These are phyloP conservation scores for Eira barbara DNA, from an alignment of 2,113 vertebrate genomes.

Conservation along the genomic window DNA sequence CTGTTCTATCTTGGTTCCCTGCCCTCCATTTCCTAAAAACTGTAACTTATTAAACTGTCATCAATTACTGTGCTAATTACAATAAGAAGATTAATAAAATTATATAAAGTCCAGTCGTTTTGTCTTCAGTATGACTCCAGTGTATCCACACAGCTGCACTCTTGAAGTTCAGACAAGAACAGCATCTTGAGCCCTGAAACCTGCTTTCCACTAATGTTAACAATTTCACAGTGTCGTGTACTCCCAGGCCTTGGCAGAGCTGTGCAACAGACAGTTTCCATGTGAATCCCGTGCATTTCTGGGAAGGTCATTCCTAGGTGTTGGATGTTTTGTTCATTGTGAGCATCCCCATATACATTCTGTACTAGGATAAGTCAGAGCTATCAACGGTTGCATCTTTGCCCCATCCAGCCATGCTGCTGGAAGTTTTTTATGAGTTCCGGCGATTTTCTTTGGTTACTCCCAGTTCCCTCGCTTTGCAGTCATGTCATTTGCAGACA, in stretches of 20 bases:
- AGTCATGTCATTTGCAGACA: not conserved
- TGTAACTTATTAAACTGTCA: not conserved
- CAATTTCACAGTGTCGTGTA: not conserved
- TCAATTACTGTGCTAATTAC: not conserved
- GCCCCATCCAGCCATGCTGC: not conserved
- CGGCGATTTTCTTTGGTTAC: not conserved
- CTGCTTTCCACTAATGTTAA: not conserved
- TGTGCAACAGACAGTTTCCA: accelerated
- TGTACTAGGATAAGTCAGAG: not conserved
- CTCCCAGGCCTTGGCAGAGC: accelerated
- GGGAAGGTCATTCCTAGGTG: not conserved
- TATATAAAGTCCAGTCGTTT: not conserved
- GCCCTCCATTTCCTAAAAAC: not conserved
- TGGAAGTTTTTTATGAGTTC: not conserved
- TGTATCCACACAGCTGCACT: accelerated
- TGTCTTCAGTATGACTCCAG: not conserved
- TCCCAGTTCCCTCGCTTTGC: not conserved
- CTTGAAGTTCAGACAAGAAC: accelerated
- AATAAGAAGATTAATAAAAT: slow-evolving; percentile 31
- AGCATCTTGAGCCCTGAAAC: not conserved
- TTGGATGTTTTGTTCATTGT: not conserved
- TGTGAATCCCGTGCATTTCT: not conserved
- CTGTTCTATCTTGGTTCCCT: not conserved
- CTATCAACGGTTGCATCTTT: not conserved
- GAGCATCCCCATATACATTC: not conserved